phyloP scores from a whole-genome alignment of 2,113 vertebrate species.

The Smithornis capensis region DNA sequence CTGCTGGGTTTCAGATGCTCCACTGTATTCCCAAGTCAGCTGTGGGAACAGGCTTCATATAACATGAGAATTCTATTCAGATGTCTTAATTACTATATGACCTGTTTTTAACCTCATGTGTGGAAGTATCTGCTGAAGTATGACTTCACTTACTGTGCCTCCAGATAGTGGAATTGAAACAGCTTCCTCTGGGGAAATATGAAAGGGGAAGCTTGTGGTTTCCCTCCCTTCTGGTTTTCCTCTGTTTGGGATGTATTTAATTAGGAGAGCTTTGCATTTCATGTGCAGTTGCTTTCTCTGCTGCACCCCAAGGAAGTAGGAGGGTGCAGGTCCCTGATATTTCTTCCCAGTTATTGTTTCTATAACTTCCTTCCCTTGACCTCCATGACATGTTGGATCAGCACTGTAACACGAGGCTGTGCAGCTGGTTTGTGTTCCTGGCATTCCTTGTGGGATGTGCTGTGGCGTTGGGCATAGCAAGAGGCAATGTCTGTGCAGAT shows the following conservation, averaged over 20 bases:
- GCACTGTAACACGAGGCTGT: background rate
- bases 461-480: background rate
- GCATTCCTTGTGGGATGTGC: background rate
- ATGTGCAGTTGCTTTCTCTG: background rate
- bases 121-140: background rate
- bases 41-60: background rate
- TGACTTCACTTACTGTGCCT: background rate
- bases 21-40: background rate
- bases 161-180: background rate
- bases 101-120: background rate
- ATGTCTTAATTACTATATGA: background rate
- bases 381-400: too few relatives aligned
- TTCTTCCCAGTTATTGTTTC: background rate
- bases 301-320: background rate
- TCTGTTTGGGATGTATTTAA: background rate
- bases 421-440: background rate
- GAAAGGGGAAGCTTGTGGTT: background rate
- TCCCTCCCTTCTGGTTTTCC: background rate
- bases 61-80: background rate
- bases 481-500: background rate
- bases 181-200: background rate
- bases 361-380: background rate
- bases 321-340: background rate
- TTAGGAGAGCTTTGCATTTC: background rate
- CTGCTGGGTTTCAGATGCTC: background rate